A percentile compares a stretch with the other conserved stretches of the same genome.
These are phyloP conservation scores for Eurytemora carolleeae DNA, from an alignment of 1,140 invertebrate genomes.

Conservation along the genomic window DNA sequence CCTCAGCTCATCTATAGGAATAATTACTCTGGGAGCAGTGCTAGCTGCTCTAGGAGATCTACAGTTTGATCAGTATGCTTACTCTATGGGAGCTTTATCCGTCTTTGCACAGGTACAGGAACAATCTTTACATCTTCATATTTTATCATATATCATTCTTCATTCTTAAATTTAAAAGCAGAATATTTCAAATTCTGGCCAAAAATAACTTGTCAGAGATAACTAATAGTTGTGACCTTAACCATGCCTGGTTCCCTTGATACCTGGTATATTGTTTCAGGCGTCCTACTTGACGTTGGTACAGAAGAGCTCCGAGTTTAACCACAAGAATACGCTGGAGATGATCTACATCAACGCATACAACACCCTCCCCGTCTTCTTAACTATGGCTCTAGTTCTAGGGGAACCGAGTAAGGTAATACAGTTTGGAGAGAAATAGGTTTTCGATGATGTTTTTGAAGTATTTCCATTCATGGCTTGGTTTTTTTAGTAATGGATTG, in stretches of 20 bases:
- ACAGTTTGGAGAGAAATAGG: no score
- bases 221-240: no score
- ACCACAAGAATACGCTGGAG: slow-evolving; percentile 24
- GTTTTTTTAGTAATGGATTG: no score
- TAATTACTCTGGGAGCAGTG: slow-evolving; percentile 23
- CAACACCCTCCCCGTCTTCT: slow-evolving; percentile 28
- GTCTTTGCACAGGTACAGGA: slow-evolving; percentile 30
- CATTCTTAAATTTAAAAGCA: no score
- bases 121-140: no score
- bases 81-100: slow-evolving; percentile 28
- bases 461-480: no score
- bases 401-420: slow-evolving; percentile 21
- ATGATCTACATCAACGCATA: slow-evolving; percentile 29
- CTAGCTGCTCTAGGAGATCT: slow-evolving; percentile 29
- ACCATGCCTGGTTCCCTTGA: no score
- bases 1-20: slow-evolving; percentile 24
- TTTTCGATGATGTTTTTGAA: no score
- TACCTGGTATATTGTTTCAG: no score
- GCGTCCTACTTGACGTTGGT: slow-evolving; percentile 29
- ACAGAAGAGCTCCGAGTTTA: slow-evolving; percentile 25
- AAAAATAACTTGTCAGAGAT: no score
- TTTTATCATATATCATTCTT: no score
- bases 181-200: no score
- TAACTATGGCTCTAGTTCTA: slow-evolving; percentile 22
- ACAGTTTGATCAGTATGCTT: slow-evolving; percentile 27